Base-by-base conservation (phyloP, 2,113 vertebrate species). In the Oceanodroma tethys region DNA sequence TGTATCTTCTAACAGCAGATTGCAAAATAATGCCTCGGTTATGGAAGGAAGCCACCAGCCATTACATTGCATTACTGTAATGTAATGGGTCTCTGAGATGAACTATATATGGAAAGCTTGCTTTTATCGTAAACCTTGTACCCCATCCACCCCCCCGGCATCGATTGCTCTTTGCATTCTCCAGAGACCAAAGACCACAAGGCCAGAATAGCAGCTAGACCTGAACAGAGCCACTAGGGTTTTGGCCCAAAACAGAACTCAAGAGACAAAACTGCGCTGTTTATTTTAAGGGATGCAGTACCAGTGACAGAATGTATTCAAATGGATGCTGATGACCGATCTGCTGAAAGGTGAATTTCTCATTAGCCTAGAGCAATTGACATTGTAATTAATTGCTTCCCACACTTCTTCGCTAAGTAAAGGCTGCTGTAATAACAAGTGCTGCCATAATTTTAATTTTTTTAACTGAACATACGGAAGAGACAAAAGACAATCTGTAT, bases 61-160 rank as follows among this genome's bases (percentile, higher is more conserved):
- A 93, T 87, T 89, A 81, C 47, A 67, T 23, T 81, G 89, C 94
- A 83, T 94, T 94, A 97, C 68, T 29, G 66, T 59, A 90, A 76
- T 38, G 66, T 86, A 95, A 78, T 72, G 79, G 68, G 15, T 34
- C 78, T 81, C 62, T 67, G 62, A 81, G 74, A 76, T 21, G 43
- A 80, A n/a, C 40, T 53, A 34, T 94, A 67, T 90, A 58, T 14
- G 13, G 63, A 91, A 73, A 95, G 55, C 42, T 93, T 43, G 55
- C 85, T 93, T 87, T 96, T 83, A 86, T n/a, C 45, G 74, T 38
- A 88, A 92, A 74, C 73, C 48, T 73, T 68, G 45, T 36, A 60
- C 30, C n/a, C 11, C 63, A 76, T 53, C 85, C 36, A 47, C 14
- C 29, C 50, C 50, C 5, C 22, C 7, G 8, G 50, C 68, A 92